A percentile compares a stretch with the other conserved stretches of the same genome.
These are phyloP conservation scores for Lampropteryx suffumata DNA, from an alignment of 2,888 invertebrate species.

Conservation along the genomic window DNA sequence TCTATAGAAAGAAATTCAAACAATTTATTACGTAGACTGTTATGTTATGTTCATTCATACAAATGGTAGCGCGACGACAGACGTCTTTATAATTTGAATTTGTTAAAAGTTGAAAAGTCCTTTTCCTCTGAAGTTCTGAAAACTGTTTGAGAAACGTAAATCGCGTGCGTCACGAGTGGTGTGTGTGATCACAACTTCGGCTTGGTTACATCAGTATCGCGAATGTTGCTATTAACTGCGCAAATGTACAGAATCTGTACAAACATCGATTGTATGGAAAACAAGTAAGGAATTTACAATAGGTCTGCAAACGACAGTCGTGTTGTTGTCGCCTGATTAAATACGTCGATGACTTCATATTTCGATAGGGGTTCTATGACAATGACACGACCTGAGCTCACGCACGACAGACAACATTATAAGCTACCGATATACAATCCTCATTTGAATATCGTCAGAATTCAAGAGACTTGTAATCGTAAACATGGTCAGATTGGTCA, in stretches of 20 bases:
- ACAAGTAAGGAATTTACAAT: conserved; percentile 60
- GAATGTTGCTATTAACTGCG: conserved; percentile 59
- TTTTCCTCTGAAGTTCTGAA: conserved; percentile 6
- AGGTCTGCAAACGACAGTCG: conserved; percentile 56
- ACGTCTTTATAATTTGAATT: background rate
- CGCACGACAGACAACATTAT: conserved; percentile 31
- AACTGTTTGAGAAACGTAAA: conserved; percentile 8
- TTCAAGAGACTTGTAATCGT: conserved; percentile 16
- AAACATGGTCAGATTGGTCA: conserved; percentile 17
- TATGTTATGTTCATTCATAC: conserved; percentile 23
- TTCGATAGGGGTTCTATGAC: conserved; percentile 51
- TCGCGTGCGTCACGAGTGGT: conserved; percentile 20
- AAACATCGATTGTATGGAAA: conserved; percentile 65
- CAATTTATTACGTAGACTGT: conserved; percentile 9
- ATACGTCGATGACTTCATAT: conserved; percentile 66
- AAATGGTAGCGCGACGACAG: background rate
- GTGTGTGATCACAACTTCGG: conserved; percentile 25
- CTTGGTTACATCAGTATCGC: conserved; percentile 60
- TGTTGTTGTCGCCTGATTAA: conserved; percentile 52
- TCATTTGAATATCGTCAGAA: conserved; percentile 20
- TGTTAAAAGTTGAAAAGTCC: conserved; percentile 7
- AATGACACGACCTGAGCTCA: conserved; percentile 57
- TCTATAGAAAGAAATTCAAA: background rate
- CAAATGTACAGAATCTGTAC: conserved; percentile 68
- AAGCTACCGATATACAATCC: conserved; percentile 13